Percentiles rank a stretch among this genome's conserved stretches.
Evolutionary conservation across 1,140 invertebrate genomes (phyloP).

Genomic region (Ceratina australensis): DNA sequence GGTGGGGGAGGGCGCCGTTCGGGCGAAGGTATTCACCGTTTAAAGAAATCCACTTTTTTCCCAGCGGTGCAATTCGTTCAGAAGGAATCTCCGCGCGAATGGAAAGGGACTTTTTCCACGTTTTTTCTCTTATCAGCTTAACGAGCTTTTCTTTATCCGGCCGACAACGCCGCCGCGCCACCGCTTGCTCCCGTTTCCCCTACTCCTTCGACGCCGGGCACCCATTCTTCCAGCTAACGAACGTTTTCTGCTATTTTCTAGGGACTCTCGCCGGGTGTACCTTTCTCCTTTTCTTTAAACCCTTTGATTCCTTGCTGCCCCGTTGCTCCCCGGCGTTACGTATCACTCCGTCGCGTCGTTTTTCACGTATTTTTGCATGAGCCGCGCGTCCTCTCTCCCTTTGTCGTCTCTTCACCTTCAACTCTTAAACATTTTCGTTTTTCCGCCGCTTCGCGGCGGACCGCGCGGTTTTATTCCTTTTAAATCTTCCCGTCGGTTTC

Average conservation of each 20-base stretch:
- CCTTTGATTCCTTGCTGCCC: constrained; percentile 18
- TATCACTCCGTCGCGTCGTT: constrained; percentile 7
- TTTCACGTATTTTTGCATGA: constrained; percentile 12
- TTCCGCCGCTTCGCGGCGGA: background rate
- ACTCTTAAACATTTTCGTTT: constrained; percentile 19
- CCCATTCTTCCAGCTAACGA: constrained; percentile 7
- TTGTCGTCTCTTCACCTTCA: constrained; percentile 29
- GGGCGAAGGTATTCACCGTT: constrained; percentile 37
- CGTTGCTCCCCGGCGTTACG: background rate
- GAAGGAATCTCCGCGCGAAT: constrained; percentile 51
- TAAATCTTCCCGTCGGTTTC: constrained; percentile 9
- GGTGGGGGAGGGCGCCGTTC: too few species aligned
- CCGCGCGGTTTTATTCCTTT: background rate
- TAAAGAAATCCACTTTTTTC: constrained; percentile 49
- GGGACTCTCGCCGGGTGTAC: background rate
- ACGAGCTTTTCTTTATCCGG: constrained; percentile 54
- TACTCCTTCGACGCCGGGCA: background rate
- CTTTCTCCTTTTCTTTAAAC: background rate
- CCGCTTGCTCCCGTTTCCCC: background rate
- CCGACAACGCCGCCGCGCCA: constrained; percentile 19
- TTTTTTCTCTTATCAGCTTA: constrained; percentile 54
- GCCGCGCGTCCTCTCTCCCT: constrained; percentile 12
- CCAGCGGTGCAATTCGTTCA: constrained; percentile 38
- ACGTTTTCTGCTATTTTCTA: constrained; percentile 15
- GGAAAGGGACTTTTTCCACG: constrained; percentile 44